Percentiles rank a stretch among this genome's conserved stretches.
Evolutionary conservation across 2,797 vertebrate genomes (phyloP).

Genomic region (Sparidentex hasta): DNA sequence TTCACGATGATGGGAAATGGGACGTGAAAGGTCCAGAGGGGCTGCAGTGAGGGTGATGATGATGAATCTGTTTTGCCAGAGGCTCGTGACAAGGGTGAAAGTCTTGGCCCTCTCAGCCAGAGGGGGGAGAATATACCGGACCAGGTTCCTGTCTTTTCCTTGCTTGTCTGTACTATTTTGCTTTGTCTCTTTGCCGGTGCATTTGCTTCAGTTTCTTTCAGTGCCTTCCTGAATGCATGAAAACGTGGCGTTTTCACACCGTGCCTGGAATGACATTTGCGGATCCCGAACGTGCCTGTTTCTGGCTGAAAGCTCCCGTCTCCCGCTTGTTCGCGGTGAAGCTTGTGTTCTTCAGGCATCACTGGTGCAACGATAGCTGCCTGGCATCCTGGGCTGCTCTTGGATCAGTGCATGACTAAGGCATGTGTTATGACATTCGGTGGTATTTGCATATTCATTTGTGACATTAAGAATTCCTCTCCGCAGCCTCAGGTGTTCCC

Average conservation of each 20-base stretch:
- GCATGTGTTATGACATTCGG: conserved; percentile 79
- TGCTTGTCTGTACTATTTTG: neutral
- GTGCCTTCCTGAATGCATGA: neutral
- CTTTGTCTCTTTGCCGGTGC: neutral
- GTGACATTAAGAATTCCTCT: conserved; percentile 78
- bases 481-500: conserved; percentile 68
- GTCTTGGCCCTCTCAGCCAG: conserved; percentile 17
- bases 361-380: conserved; percentile 48
- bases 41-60: conserved; percentile 39
- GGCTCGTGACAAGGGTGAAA: conserved; percentile 28
- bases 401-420: conserved; percentile 74
- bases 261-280: neutral
- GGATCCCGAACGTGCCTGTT: conserved; percentile 18
- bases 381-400: conserved; percentile 53
- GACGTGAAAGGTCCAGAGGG: conserved; percentile 27
- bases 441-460: conserved; percentile 83
- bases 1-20: conserved; percentile 40
- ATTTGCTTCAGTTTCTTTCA: neutral
- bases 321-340: conserved; percentile 40
- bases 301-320: conserved; percentile 51
- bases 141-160: conserved; percentile 29
- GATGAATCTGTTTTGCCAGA: conserved; percentile 49
- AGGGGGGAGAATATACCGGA: conserved; percentile 10
- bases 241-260: neutral
- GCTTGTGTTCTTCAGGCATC: conserved; percentile 49